Evolutionary conservation across 2,113 vertebrate genomes (phyloP).

Genomic region (Pseudorasbora parva): DNA sequence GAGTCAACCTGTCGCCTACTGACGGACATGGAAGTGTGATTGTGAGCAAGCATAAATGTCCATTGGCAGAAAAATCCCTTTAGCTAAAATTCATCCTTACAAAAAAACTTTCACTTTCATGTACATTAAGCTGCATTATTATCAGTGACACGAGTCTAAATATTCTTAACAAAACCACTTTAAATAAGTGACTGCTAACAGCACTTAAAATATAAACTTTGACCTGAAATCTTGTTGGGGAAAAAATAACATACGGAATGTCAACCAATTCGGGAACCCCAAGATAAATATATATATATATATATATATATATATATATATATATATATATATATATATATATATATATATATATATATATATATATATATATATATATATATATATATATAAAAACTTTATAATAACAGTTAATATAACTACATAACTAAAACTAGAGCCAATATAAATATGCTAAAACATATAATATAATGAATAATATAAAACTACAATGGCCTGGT

Average conservation of each 20-base stretch:
- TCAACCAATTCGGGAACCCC: neutral
- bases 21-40: neutral
- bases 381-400: neutral
- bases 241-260: no score
- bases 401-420: neutral
- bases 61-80: neutral
- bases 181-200: neutral
- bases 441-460: neutral
- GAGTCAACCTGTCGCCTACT: slow-evolving; percentile 3
- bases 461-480: neutral
- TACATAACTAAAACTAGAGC: neutral
- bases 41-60: neutral
- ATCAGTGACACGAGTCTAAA: neutral
- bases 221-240: neutral
- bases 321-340: no score
- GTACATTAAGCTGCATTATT: neutral
- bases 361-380: no score
- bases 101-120: neutral
- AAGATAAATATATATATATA: no score
- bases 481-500: neutral
- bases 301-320: no score
- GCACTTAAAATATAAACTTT: neutral
- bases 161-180: neutral
- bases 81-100: neutral
- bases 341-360: no score